Base-by-base conservation (phyloP, 2,113 vertebrate genomes). In the Epinephelus moara region DNA sequence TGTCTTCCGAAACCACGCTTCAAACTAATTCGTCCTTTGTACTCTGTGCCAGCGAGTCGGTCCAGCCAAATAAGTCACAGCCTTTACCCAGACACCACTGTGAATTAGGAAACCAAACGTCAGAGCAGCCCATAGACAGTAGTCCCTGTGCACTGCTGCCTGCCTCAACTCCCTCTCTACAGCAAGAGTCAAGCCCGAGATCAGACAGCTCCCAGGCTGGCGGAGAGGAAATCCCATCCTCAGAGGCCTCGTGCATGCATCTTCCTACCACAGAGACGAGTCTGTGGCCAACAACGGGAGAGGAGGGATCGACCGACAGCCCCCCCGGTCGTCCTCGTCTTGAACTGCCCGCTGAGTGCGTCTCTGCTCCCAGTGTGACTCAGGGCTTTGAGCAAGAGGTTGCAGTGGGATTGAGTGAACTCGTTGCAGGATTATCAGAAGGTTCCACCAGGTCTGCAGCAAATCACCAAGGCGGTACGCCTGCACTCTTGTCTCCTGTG, bases 31-130 rank as follows among this genome's bases (percentile, higher is more conserved):
- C 85, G 52, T 45, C 84, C 78, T 66, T 59, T 87, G 86, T 63
- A 37, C 89, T 37, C 53, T 42, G 57, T 81, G 72, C 87, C 80
- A 88, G 66, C 6, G 30, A 84, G 81, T 71, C 73, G 30, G 30
- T 69, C 33, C 78, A 64, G 64, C 84, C 81, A 81, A 85, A 85
- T 71, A 81, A 85, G 82, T 69, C 85, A 57, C 77, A 73, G 71
- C 70, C 80, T 84, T 87, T 76, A 73, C 88, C 81, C 77, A 82
- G 70, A 80, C 63, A 80, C 80, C 84, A 85, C 61, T 81, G 71
- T 81, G 82, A 88, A 80, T 80, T 42, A 75, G 60, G 14, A 68
- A 63, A 78, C 75, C 82, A 75, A 62, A 71, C 56, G 14, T 81
- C 70, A 79, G 85, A 91, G 74, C 77, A 75, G 85, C 49, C 23